phyloP scores from a whole-genome alignment of 2,888 invertebrate genomes.

The Archaeoteleia sp. region DNA sequence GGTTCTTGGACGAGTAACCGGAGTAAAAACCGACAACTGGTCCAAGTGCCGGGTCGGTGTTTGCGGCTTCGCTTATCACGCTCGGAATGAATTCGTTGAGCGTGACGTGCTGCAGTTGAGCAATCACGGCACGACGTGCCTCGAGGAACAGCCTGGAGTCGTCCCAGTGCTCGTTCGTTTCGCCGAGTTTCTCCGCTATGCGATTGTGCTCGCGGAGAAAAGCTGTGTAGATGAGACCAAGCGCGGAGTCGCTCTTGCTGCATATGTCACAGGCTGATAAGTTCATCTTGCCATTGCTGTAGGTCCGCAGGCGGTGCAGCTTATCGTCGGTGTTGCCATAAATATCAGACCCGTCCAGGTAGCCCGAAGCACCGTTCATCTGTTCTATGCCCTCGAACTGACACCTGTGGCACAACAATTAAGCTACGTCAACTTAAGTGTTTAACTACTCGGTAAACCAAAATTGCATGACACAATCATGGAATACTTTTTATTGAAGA shows the following conservation, averaged over 20 bases:
- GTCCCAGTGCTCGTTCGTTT: conserved; percentile 86
- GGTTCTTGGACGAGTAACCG: conserved; percentile 87
- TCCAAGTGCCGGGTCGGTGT: conserved; percentile 80
- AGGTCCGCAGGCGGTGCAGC: conserved; percentile 82
- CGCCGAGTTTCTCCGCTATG: conserved; percentile 82
- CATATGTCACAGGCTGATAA: conserved; percentile 80
- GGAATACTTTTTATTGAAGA: too few species aligned
- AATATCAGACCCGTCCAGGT: conserved; percentile 88
- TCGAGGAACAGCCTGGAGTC: conserved; percentile 86
- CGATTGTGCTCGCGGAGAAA: conserved; percentile 88
- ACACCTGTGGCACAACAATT: conserved; percentile 59
- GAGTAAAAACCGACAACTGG: conserved; percentile 83
- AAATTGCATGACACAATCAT: too few species aligned
- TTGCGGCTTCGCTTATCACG: conserved; percentile 82
- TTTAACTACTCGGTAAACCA: too few species aligned
- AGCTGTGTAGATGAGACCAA: conserved; percentile 84
- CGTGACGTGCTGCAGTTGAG: conserved; percentile 89
- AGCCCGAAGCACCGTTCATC: conserved; percentile 89
- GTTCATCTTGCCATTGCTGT: conserved; percentile 83
- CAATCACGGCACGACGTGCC: conserved; percentile 83
- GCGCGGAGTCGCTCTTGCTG: conserved; percentile 77
- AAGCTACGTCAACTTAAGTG: background rate
- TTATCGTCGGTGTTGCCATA: conserved; percentile 87
- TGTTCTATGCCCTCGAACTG: conserved; percentile 82
- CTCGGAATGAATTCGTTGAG: conserved; percentile 89